Evolutionary conservation across 2,888 invertebrate species (phyloP), one percentile per base, ranked within the genome.

Genomic region (Phengaris alcon): DNA sequence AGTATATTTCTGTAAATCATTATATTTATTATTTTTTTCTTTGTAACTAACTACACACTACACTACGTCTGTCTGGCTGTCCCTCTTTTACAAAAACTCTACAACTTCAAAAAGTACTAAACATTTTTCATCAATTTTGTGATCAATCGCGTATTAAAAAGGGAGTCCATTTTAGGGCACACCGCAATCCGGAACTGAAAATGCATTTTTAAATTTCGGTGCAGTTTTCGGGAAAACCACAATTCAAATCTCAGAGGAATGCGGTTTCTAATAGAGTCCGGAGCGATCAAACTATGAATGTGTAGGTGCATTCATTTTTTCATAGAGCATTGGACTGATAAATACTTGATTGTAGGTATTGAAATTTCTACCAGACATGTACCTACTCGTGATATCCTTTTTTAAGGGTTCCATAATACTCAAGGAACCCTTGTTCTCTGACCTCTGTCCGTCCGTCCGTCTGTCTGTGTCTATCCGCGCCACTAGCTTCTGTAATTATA

Each of bases 181-280:
- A 6, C 64, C 2, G 12, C 64, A 6, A 64, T 44, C 35, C 12
- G 64, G 12, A 64, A 64, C 12, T 5, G 35, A 64, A 12, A 64
- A 64, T 64, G 64, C 35, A 64, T 64, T 64, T 64, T 64, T 64
- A 64, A 64, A 64, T 64, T 35, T 64, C 64, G 64, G 10, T 12
- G 64, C 64, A 35, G 12, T 35, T 64, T 64, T 64, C 64, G 64
- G 6, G 22, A 22, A 22, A 64, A 64, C 64, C 64, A 35, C 10
- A 64, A 64, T 64, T 64, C 64, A 35, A 64, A 64, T 22, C 59
- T 64, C 59, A 22, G 10, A 35, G 59, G 35, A 64, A 35, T 64
- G 59, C 59, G 22, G 15, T 52, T 52, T 52, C 52, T 52, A 35
- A 35, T 35, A 2, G 52, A 52, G 8, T 12, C 52, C 48, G 48